Evolutionary conservation across 1,140 invertebrate genomes (phyloP), one percentile per base, ranked within the genome.

Genomic region (Samia ricini): DNA sequence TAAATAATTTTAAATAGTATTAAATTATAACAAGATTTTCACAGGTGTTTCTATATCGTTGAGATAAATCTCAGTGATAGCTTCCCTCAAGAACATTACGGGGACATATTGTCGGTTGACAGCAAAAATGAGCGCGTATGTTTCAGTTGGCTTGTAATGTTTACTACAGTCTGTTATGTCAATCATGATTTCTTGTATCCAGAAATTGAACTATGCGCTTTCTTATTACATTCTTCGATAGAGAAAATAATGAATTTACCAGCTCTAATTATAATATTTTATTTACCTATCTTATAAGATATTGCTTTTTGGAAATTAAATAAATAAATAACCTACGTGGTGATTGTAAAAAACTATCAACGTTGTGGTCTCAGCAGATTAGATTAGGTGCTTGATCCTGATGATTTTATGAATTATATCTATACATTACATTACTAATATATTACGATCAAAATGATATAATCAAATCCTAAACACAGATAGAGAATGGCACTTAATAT

Each of bases 21-120:
- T 52, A 52, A 20, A 21, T 42, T 42, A 42, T 42, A 15, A 36
- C 6, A 33, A 57, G 52, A n/a, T 56, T 64, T 61, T 68, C 49
- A 26, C 55, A 64, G 52, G 62, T 59, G 56, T 61, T 52, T 48
- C 21, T 50, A 52, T 60, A 36, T 60, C 55, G 62, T 74, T 63
- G 60, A 71, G 71, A 76, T 76, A 76, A 76, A 76, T 76, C 68
- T 73, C 64, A 49, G 36, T 69, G 66, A 73, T 73, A 67, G 68
- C 55, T 68, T 64, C 67, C 64, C 56, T 64, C 29, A 61, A 72
- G 67, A 56, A 67, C 67, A 68, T 68, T 72, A 73, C 75, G 65
- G 71, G 75, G 68, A 77, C 75, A 75, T 75, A 75, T 75, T 67
- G 61, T 57, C 60, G 60, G 63, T 56, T 70, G 70, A 73, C 69